Evolutionary conservation across 1,140 invertebrate genomes (phyloP).

Genomic region (Sycobia sp.): DNA sequence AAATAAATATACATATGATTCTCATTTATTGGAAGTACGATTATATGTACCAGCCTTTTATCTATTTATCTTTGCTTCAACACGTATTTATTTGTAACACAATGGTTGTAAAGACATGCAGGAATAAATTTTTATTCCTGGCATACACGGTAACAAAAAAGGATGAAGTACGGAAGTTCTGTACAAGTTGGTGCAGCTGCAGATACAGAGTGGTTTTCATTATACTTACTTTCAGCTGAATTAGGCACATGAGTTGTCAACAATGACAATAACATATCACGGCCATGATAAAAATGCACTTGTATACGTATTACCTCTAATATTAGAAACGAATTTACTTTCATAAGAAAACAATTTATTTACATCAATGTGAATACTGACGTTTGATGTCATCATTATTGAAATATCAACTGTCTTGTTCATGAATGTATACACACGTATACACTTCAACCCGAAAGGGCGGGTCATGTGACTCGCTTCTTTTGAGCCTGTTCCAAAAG

Average conservation of each 20-base stretch:
- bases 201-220: constrained; percentile 22
- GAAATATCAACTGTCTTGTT: constrained; percentile 66
- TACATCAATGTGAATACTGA: constrained; percentile 59
- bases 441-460: too few species aligned
- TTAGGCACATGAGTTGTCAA: constrained; percentile 1
- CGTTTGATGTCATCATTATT: constrained; percentile 68
- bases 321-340: constrained; percentile 6
- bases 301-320: not conserved
- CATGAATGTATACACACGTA: constrained; percentile 43
- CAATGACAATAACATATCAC: constrained; percentile 11
- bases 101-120: not conserved
- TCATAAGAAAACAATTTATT: constrained; percentile 53
- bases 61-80: not conserved
- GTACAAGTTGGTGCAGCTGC: too few species aligned
- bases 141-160: not conserved
- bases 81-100: not conserved
- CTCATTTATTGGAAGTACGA: too few species aligned
- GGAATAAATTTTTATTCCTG: too few species aligned
- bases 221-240: constrained; percentile 46
- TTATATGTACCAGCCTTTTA: not conserved
- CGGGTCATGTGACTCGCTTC: constrained; percentile 61
- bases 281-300: constrained; percentile 26
- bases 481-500: too few species aligned
- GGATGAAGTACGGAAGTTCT: not conserved
- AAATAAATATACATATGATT: too few species aligned